These are phyloP conservation scores for Myanophis thanlyinensis DNA, from an alignment of 2,113 vertebrate species.

Conservation along the genomic window DNA sequence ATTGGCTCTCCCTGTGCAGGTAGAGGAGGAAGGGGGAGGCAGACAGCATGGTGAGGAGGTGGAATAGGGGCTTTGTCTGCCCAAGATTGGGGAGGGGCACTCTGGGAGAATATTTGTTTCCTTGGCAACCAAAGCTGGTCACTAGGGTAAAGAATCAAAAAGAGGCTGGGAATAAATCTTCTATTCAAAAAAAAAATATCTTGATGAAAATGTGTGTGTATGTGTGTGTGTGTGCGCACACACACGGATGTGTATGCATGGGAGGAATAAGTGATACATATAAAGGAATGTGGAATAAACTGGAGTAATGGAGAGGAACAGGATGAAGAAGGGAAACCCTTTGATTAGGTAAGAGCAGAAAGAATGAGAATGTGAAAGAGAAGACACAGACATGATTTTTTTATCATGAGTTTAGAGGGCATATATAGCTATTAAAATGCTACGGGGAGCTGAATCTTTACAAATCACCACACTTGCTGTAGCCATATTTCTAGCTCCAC, in stretches of 20 bases:
- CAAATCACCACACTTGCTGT: background rate
- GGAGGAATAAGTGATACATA: background rate
- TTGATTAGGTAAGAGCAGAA: background rate
- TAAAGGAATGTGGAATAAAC: background rate
- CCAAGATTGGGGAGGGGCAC: constrained; percentile 45
- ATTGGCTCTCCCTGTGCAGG: constrained; percentile 17
- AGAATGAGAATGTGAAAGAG: background rate
- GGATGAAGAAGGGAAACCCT: background rate
- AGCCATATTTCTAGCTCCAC: background rate
- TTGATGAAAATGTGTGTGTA: background rate
- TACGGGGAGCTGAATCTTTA: background rate
- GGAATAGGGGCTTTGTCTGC: constrained; percentile 61
- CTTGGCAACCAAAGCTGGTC: constrained; percentile 58
- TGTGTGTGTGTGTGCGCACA: background rate
- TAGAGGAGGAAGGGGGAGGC: background rate
- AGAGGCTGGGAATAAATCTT: constrained; percentile 27
- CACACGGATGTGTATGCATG: background rate
- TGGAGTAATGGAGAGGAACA: background rate
- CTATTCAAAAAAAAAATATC: constrained; percentile 15
- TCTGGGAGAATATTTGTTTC: constrained; percentile 58
- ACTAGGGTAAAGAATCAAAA: constrained; percentile 41
- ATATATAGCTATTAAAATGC: background rate
- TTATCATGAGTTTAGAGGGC: background rate
- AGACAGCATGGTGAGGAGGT: constrained; percentile 1
- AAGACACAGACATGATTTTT: background rate